These are phyloP conservation scores for Triops cancriformis DNA, from an alignment of 1,140 invertebrate species.

Conservation along the genomic window DNA sequence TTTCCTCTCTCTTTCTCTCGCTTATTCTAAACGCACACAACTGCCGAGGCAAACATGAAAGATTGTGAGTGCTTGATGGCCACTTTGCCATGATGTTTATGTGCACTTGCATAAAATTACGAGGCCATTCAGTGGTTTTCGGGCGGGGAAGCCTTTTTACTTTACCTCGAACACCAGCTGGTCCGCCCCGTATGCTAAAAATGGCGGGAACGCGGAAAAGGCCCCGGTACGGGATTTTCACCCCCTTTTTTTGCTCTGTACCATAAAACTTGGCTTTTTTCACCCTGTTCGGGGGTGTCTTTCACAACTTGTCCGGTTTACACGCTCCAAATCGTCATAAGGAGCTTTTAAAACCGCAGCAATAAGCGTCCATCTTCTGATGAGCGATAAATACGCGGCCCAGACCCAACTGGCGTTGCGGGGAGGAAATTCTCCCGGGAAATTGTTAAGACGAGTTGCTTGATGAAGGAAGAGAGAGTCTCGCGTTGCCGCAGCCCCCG, in stretches of 20 bases:
- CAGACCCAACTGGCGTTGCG: neutral
- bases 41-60: neutral
- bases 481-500: neutral
- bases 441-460: neutral
- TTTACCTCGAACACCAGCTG: neutral
- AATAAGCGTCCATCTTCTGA: neutral
- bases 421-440: neutral
- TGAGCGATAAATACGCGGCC: neutral
- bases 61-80: neutral
- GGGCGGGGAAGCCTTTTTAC: neutral
- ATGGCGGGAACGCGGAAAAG: conserved; percentile 1
- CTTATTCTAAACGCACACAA: neutral
- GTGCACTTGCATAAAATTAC: conserved; percentile 14
- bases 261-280: neutral
- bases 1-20: neutral
- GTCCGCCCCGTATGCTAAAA: neutral
- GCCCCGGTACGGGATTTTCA: neutral
- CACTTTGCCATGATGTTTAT: neutral
- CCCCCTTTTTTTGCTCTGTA: neutral
- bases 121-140: neutral
- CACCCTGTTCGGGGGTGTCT: neutral
- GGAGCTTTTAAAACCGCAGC: neutral
- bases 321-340: neutral
- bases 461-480: neutral
- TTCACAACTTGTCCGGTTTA: neutral